phyloP scores from a whole-genome alignment of 2,888 invertebrate genomes.

The Trissonchulus sp. region DNA sequence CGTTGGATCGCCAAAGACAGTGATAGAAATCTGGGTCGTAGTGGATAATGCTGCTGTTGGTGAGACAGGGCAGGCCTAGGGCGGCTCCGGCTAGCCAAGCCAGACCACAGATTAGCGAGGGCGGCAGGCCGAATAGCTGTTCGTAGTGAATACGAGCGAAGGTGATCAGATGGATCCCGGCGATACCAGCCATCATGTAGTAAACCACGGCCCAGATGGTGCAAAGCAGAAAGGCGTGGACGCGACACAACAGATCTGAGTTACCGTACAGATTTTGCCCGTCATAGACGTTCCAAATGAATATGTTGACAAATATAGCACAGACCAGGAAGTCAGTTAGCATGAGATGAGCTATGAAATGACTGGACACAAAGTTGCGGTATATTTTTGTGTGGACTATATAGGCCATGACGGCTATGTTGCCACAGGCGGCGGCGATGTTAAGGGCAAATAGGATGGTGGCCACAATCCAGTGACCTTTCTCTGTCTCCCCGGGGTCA shows the following conservation, averaged over 20 bases:
- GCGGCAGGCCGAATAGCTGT: conserved; percentile 49
- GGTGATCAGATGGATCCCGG: conserved; percentile 50
- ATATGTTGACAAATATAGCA: conserved; percentile 42
- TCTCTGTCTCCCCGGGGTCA: too few species aligned
- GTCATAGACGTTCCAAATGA: conserved; percentile 41
- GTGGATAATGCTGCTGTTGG: conserved; percentile 48
- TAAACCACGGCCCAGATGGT: conserved; percentile 49
- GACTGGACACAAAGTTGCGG: conserved; percentile 49
- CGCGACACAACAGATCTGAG: conserved; percentile 16
- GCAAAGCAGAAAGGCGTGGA: conserved; percentile 47
- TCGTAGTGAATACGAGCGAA: conserved; percentile 52
- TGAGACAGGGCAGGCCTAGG: conserved; percentile 48
- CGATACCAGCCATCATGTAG: conserved; percentile 49
- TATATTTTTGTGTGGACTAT: conserved; percentile 45
- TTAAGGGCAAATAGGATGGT: background rate
- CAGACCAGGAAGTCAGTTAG: conserved; percentile 46
- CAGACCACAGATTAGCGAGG: conserved; percentile 43
- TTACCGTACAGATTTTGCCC: conserved; percentile 2
- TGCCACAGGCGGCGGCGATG: conserved; percentile 28
- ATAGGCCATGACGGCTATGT: conserved; percentile 44
- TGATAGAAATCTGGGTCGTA: conserved; percentile 43
- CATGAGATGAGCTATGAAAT: conserved; percentile 50
- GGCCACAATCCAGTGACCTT: background rate
- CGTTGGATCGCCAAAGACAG: conserved; percentile 47
- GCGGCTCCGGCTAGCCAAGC: conserved; percentile 47